A percentile compares a stretch with the other conserved stretches of the same genome.
phyloP scores from a whole-genome alignment of 2,888 invertebrate genomes.

The Apamea monoglypha region DNA sequence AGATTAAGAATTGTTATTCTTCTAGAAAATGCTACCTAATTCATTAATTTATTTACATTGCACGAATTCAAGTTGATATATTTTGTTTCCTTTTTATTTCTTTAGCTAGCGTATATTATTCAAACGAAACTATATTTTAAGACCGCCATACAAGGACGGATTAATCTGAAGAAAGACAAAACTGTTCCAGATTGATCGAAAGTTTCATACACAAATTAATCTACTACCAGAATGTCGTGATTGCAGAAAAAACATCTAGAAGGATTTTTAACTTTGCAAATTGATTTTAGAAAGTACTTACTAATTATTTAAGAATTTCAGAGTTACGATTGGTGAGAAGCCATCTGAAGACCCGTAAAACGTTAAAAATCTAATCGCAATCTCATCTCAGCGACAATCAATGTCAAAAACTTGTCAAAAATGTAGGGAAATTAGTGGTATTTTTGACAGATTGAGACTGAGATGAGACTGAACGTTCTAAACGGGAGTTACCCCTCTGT shows the following conservation, averaged over 20 bases:
- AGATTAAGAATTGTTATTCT: background rate
- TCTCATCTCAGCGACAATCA: background rate
- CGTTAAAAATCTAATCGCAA: background rate
- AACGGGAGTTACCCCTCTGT: background rate
- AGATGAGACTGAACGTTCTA: too few species aligned
- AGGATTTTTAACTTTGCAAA: background rate
- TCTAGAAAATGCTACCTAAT: constrained; percentile 6
- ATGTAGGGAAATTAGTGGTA: background rate
- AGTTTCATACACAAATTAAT: background rate
- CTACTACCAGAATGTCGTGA: background rate
- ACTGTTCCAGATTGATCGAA: too few species aligned
- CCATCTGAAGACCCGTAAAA: background rate
- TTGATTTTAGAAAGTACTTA: background rate
- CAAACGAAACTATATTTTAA: background rate
- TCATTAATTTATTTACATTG: background rate
- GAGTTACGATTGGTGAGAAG: background rate
- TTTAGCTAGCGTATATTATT: background rate
- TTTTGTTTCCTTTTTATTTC: background rate
- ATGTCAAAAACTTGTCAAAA: background rate
- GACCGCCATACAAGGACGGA: too few species aligned
- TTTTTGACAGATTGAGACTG: background rate
- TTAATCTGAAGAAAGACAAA: background rate
- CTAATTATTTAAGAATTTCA: background rate
- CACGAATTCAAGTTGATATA: background rate
- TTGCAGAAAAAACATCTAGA: background rate